These are phyloP conservation scores for Ceratosolen solmsi DNA, from an alignment of 1,140 invertebrate species.

Conservation along the genomic window DNA sequence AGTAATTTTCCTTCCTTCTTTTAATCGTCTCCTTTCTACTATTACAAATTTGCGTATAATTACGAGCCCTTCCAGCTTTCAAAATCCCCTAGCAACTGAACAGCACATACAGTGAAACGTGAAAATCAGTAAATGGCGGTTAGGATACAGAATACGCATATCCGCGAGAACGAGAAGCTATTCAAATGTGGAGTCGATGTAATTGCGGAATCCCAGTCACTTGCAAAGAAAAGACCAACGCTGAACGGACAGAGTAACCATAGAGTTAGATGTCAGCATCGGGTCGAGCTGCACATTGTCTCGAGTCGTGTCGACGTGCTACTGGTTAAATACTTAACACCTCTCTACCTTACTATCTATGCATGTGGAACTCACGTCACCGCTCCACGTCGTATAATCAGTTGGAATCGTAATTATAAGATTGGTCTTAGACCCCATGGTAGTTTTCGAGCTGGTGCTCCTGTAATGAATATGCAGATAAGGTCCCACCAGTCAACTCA, in stretches of 20 bases:
- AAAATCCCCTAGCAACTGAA: too few relatives aligned
- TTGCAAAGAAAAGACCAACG: constrained; percentile 42
- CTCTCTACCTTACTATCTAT: neutral
- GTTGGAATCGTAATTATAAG: constrained; percentile 45
- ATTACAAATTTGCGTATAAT: too few relatives aligned
- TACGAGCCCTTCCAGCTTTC: too few relatives aligned
- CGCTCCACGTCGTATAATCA: constrained; percentile 31
- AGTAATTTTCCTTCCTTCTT: too few relatives aligned
- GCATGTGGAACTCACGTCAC: neutral
- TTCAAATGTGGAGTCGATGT: constrained; percentile 59
- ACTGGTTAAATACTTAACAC: constrained; percentile 51
- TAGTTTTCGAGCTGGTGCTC: neutral
- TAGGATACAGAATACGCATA: neutral
- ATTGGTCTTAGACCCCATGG: neutral
- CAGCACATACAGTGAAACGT: too few relatives aligned
- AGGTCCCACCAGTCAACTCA: neutral
- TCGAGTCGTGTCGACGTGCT: neutral
- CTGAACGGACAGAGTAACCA: constrained; percentile 10
- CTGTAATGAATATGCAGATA: neutral
- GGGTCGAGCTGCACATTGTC: constrained; percentile 32
- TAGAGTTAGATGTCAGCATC: constrained; percentile 3
- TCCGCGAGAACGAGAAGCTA: neutral
- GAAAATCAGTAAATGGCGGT: neutral
- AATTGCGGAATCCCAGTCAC: constrained; percentile 57
- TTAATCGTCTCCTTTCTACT: too few relatives aligned